phyloP scores from a whole-genome alignment of 2,888 invertebrate species.

The Antitype chi region DNA sequence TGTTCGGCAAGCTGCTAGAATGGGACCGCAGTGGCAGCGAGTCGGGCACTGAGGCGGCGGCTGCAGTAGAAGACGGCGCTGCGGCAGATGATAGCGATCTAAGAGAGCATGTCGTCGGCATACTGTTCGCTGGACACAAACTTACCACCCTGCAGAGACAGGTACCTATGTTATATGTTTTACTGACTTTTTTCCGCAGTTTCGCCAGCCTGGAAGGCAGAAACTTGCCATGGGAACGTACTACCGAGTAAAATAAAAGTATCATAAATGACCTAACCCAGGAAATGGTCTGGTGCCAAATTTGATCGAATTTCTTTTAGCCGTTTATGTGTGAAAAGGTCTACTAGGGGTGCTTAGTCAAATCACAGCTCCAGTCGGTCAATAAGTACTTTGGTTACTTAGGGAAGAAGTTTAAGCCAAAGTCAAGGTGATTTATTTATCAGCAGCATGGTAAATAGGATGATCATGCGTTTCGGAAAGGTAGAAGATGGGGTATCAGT shows the following conservation, averaged over 20 bases:
- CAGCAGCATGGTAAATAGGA: neutral
- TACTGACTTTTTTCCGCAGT: neutral
- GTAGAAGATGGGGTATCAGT: neutral
- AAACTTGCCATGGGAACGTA: neutral
- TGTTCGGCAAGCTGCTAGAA: conserved; percentile 97
- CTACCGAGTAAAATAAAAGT: neutral
- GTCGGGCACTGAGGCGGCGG: conserved; percentile 90
- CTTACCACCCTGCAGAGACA: conserved; percentile 98
- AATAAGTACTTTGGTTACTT: neutral
- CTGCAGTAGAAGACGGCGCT: conserved; percentile 73
- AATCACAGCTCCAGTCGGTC: too few relatives aligned
- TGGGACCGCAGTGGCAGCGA: conserved; percentile 89
- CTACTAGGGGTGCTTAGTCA: too few relatives aligned
- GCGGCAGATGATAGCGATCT: conserved; percentile 91
- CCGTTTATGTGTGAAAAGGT: too few relatives aligned
- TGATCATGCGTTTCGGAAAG: neutral
- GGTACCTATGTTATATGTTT: conserved; percentile 83
- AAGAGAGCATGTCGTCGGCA: conserved; percentile 98
- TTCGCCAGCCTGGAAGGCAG: neutral
- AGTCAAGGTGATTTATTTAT: neutral
- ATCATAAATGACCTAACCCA: too few relatives aligned
- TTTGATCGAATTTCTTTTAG: too few relatives aligned
- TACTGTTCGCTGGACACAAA: conserved; percentile 98
- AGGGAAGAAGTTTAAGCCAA: neutral
- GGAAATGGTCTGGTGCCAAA: neutral